These are phyloP conservation scores for Microcaecilia unicolor DNA, from an alignment of 2,797 vertebrate genomes.

Conservation along the genomic window DNA sequence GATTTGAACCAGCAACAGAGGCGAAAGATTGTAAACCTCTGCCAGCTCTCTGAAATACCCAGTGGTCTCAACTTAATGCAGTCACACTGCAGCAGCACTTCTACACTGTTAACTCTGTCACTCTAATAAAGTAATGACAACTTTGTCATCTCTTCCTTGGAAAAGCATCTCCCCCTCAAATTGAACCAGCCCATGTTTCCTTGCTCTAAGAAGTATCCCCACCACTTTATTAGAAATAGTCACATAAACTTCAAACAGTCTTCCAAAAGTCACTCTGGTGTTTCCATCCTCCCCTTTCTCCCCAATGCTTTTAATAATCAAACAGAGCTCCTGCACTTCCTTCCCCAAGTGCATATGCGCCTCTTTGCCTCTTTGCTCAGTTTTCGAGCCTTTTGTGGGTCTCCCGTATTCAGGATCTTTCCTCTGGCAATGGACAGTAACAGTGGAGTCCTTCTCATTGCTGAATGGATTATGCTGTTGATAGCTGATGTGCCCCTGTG, in stretches of 20 bases:
- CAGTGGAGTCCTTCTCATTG: constrained; percentile 18
- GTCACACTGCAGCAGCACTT: no score
- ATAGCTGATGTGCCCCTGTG: constrained; percentile 59
- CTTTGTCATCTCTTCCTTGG: constrained; percentile 78
- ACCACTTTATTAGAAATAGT: constrained; percentile 84
- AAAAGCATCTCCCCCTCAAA: constrained; percentile 90
- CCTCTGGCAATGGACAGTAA: constrained; percentile 22
- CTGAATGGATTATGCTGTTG: constrained; percentile 82
- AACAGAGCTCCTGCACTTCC: constrained; percentile 73
- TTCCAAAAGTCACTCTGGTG: constrained; percentile 61
- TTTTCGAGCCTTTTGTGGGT: constrained; percentile 70
- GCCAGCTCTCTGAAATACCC: no score
- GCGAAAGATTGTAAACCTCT: no score
- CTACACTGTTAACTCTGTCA: constrained; percentile 25
- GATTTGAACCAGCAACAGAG: no score
- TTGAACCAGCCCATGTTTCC: constrained; percentile 70
- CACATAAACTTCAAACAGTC: constrained; percentile 76
- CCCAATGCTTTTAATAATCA: constrained; percentile 63
- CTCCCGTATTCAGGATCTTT: constrained; percentile 65
- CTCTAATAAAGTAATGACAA: constrained; percentile 64
- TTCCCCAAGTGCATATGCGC: constrained; percentile 64
- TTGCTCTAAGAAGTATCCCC: constrained; percentile 73
- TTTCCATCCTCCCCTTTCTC: constrained; percentile 34
- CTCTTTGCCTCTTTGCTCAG: constrained; percentile 73
- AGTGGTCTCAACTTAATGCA: no score